Conservation (phyloP, 2,797 vertebrate species). For the Gymnothorax reevesii region DNA sequence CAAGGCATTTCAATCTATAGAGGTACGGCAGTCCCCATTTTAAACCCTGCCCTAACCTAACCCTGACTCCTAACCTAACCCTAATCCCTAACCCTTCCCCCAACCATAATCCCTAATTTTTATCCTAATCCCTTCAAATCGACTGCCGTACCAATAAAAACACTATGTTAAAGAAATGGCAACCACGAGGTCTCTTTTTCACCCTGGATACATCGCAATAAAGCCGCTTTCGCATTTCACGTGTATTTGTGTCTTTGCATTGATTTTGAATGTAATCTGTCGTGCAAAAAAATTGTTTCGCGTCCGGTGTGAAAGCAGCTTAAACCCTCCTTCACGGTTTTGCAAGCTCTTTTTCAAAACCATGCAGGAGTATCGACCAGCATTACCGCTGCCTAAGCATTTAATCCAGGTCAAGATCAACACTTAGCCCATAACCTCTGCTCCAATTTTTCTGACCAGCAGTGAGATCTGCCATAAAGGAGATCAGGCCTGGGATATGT, state of each 20-base stretch:
- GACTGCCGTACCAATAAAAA: too few relatives aligned
- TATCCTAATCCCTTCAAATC: too few relatives aligned
- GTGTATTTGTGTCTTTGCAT: too few relatives aligned
- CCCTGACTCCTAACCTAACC: too few relatives aligned
- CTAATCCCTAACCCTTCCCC: too few relatives aligned
- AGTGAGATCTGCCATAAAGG: neutral
- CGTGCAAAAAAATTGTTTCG: too few relatives aligned
- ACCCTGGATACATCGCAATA: neutral
- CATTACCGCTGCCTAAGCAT: neutral
- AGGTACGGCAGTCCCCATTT: too few relatives aligned
- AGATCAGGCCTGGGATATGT: neutral
- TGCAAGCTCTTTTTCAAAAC: neutral
- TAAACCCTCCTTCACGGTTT: neutral
- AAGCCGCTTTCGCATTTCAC: neutral
- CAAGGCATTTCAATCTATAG: too few relatives aligned
- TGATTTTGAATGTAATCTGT: too few relatives aligned
- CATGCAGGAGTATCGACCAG: neutral
- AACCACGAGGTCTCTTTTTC: neutral
- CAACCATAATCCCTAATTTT: too few relatives aligned
- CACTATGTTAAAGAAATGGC: neutral
- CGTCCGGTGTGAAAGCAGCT: too few relatives aligned
- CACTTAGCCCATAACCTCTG: neutral
- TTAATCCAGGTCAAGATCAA: neutral
- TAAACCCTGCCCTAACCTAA: too few relatives aligned
- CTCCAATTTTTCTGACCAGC: conserved; percentile 3